These are phyloP conservation scores for Diplazon laetatorius DNA, from an alignment of 2,888 invertebrate genomes.

Conservation along the genomic window DNA sequence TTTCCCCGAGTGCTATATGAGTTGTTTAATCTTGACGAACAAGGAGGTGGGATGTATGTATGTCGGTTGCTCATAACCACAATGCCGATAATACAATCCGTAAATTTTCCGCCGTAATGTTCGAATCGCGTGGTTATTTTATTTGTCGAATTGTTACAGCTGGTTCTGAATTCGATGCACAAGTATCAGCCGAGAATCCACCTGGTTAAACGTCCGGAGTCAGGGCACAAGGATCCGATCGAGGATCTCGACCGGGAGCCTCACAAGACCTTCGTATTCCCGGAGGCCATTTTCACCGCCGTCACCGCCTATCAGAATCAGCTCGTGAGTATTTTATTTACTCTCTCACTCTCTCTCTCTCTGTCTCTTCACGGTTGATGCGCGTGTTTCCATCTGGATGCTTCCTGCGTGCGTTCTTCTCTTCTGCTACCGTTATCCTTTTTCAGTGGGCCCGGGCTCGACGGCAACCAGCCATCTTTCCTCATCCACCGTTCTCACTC, in stretches of 20 bases:
- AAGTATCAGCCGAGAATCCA: conserved; percentile 92
- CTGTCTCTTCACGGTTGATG: conserved; percentile 17
- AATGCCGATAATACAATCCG: conserved; percentile 6
- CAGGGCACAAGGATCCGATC: conserved; percentile 84
- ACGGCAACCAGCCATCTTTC: conserved; percentile 21
- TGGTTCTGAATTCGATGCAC: conserved; percentile 93
- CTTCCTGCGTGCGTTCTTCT: neutral
- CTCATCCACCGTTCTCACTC: conserved; percentile 14
- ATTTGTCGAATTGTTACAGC: conserved; percentile 83
- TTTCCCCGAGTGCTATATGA: too few relatives aligned
- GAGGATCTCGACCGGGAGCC: conserved; percentile 89
- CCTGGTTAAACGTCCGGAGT: conserved; percentile 87
- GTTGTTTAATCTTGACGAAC: conserved; percentile 15
- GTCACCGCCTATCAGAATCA: conserved; percentile 95
- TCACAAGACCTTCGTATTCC: conserved; percentile 91
- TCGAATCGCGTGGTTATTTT: conserved; percentile 19
- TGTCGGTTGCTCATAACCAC: too few relatives aligned
- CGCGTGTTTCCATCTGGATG: conserved; percentile 27
- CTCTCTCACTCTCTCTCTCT: conserved; percentile 60
- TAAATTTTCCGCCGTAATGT: conserved; percentile 39
- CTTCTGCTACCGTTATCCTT: conserved; percentile 61
- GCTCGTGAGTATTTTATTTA: conserved; percentile 86
- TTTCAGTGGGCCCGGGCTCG: conserved; percentile 24
- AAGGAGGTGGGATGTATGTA: too few relatives aligned
- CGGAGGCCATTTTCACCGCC: conserved; percentile 92